These are phyloP conservation scores for Coptodon rendalli DNA, from an alignment of 2,113 vertebrate genomes.

Conservation along the genomic window DNA sequence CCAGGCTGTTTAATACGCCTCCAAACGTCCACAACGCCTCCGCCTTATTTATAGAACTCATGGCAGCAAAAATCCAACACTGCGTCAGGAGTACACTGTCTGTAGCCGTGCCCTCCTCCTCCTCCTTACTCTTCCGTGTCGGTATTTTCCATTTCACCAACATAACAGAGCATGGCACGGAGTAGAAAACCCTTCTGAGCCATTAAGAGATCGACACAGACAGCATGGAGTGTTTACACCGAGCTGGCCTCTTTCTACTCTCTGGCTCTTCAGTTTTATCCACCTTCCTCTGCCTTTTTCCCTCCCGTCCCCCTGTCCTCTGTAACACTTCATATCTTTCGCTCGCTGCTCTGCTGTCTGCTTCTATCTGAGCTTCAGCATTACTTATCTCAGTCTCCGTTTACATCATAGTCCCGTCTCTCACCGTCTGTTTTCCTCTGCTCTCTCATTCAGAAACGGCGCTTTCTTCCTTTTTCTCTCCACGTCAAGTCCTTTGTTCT, in stretches of 20 bases:
- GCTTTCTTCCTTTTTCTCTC: neutral
- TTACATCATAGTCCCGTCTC: neutral
- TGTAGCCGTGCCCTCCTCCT: neutral
- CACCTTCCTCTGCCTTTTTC: neutral
- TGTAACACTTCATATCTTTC: neutral
- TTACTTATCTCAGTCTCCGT: neutral
- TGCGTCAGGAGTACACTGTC: neutral
- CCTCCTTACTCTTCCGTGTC: neutral
- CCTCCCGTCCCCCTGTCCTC: neutral
- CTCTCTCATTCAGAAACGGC: neutral
- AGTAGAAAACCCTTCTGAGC: conserved; percentile 21
- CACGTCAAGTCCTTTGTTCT: neutral
- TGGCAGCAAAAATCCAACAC: neutral
- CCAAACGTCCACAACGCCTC: neutral
- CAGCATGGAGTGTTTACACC: conserved; percentile 15
- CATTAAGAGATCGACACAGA: conserved; percentile 11
- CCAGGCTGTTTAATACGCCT: conserved; percentile 1
- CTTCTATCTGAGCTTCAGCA: neutral
- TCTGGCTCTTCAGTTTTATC: neutral
- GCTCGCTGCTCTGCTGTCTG: neutral
- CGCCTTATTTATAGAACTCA: neutral
- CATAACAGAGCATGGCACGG: neutral
- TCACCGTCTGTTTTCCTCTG: neutral
- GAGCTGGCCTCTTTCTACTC: neutral
- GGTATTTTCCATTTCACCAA: neutral